Conservation (phyloP, 2,797 vertebrate genomes). For the Danio tinwini region DNA sequence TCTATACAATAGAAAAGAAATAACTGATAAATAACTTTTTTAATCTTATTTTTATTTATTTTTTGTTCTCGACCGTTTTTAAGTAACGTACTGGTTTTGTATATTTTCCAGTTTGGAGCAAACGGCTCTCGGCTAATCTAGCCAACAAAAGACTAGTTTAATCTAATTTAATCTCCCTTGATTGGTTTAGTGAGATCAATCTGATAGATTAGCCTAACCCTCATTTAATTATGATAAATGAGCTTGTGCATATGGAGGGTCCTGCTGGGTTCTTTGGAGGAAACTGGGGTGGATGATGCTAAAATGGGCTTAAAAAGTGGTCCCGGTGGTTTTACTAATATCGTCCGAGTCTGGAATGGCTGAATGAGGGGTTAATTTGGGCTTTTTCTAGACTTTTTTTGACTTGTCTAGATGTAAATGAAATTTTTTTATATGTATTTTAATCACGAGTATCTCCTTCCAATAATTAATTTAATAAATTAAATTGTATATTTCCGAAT, state of each 20-base stretch:
- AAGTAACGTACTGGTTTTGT: background rate
- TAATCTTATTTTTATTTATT: background rate
- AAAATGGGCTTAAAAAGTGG: background rate
- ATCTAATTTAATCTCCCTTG: constrained; percentile 10
- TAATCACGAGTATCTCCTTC: too few relatives aligned
- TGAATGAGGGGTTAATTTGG: background rate
- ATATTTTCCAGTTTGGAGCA: constrained; percentile 5
- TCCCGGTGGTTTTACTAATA: background rate
- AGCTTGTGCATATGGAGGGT: constrained; percentile 8
- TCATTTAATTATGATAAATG: constrained; percentile 30
- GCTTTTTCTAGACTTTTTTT: background rate
- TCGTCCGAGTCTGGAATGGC: background rate
- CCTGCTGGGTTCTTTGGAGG: constrained; percentile 5
- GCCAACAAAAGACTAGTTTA: constrained; percentile 23
- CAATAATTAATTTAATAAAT: too few relatives aligned
- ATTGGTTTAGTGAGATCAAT: constrained; percentile 18
- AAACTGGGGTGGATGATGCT: constrained; percentile 1
- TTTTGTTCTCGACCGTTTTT: background rate
- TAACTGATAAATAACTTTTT: too few relatives aligned
- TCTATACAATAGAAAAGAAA: background rate
- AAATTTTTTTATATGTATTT: too few relatives aligned
- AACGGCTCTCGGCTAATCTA: constrained; percentile 19
- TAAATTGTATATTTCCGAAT: too few relatives aligned
- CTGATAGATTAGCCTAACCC: background rate
- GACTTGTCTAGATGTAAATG: too few relatives aligned